A percentile compares a stretch with the other conserved stretches of the same genome.
These are phyloP conservation scores for Rhopalosiphum padi DNA, from an alignment of 1,140 invertebrate species.

Conservation along the genomic window DNA sequence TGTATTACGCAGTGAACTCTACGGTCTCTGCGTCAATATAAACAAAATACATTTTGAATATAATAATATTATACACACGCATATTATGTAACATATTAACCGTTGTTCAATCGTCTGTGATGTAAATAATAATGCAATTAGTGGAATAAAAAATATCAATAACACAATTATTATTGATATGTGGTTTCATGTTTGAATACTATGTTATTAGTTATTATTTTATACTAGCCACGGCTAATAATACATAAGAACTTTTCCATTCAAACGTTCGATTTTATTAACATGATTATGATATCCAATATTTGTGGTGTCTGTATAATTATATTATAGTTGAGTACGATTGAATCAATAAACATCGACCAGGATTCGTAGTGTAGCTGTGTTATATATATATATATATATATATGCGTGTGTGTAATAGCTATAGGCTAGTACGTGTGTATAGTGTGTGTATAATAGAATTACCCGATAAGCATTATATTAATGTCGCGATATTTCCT, in stretches of 20 bases:
- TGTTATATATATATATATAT: background rate
- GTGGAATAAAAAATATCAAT: background rate
- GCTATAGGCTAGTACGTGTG: too few relatives aligned
- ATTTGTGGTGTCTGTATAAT: background rate
- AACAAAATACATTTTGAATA: background rate
- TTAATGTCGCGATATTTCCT: conserved; percentile 3
- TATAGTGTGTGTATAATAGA: background rate
- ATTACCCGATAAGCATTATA: background rate
- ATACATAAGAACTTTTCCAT: background rate
- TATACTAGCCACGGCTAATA: background rate
- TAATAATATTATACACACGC: too few relatives aligned
- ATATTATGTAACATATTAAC: background rate
- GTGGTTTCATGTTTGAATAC: background rate
- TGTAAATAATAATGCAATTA: background rate
- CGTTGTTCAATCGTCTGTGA: background rate
- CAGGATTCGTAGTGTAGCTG: background rate
- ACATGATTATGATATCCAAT: background rate
- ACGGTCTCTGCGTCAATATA: background rate
- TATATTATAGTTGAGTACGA: background rate
- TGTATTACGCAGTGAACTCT: background rate
- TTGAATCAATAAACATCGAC: background rate
- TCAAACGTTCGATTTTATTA: background rate
- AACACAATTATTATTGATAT: background rate
- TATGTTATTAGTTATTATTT: too few relatives aligned
- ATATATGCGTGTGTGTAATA: too few relatives aligned